Percentiles rank a stretch among this genome's conserved stretches.
These are phyloP conservation scores for Sinosuthora webbiana DNA, from an alignment of 2,113 vertebrate genomes.

Conservation along the genomic window DNA sequence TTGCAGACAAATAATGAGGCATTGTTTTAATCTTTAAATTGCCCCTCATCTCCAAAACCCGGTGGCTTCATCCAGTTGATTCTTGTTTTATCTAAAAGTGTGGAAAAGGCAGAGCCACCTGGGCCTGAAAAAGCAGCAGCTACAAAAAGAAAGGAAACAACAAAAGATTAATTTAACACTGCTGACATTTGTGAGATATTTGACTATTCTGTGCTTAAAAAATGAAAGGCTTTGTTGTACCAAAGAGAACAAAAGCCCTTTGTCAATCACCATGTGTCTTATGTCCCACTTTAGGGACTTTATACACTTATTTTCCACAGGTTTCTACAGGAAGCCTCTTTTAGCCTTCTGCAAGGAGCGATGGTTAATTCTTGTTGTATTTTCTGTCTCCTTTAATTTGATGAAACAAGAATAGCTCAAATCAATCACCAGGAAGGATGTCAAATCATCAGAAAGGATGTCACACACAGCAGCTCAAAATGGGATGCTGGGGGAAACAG, in stretches of 20 bases:
- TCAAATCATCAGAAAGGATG: neutral
- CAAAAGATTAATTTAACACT: neutral
- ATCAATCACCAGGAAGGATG: slow-evolving; percentile 30
- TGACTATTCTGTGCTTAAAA: neutral
- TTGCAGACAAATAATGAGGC: neutral
- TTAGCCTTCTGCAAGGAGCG: neutral
- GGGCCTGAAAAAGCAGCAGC: neutral
- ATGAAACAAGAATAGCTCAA: slow-evolving; percentile 37
- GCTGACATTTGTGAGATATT: neutral
- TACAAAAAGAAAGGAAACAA: neutral
- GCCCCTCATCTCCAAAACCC: neutral
- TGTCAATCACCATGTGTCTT: neutral
- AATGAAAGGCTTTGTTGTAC: neutral
- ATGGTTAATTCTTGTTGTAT: slow-evolving; percentile 9
- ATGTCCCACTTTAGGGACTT: neutral
- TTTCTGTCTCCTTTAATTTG: slow-evolving; percentile 20
- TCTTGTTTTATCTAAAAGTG: neutral
- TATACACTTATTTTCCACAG: neutral
- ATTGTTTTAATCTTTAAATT: neutral
- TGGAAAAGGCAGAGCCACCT: neutral
- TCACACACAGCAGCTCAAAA: neutral
- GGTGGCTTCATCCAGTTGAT: neutral
- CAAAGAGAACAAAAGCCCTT: neutral
- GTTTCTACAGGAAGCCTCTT: neutral
- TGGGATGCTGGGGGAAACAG: neutral